Conservation (phyloP, 2,113 vertebrate species). For the Odobenus rosmarus region DNA sequence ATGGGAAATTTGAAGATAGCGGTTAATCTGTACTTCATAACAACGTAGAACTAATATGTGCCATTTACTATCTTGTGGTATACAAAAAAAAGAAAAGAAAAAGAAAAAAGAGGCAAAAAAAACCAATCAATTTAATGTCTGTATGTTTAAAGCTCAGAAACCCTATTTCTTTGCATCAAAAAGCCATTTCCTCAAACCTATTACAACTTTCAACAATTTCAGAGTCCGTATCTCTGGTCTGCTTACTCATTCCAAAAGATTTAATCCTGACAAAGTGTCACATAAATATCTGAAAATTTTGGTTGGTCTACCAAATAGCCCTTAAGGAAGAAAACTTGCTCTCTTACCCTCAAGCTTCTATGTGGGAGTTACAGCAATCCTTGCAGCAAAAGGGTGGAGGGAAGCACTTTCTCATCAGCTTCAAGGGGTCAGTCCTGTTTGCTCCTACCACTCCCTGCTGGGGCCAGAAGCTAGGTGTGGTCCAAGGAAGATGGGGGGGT, state of each 20-base stretch:
- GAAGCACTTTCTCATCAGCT: not conserved
- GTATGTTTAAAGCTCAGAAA: conserved; percentile 12
- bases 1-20: not conserved
- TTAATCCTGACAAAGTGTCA: not conserved
- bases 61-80: not conserved
- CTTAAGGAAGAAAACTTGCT: not conserved
- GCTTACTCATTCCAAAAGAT: not conserved
- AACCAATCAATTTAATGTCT: not conserved
- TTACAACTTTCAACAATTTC: not conserved
- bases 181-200: not conserved
- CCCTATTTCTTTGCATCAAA: not conserved
- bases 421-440: not conserved
- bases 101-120: not conserved
- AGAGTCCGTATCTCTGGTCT: not conserved
- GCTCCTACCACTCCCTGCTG: not conserved
- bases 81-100: not conserved
- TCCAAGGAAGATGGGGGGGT: not conserved
- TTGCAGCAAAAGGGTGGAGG: not conserved
- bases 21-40: not conserved
- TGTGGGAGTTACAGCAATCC: not conserved
- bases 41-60: not conserved
- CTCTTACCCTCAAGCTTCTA: not conserved
- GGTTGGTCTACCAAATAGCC: not conserved
- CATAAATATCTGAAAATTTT: not conserved
- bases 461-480: not conserved